Percentiles rank a stretch among this genome's conserved stretches.
Evolutionary conservation across 2,113 vertebrate genomes (phyloP).

Genomic region (Mungos mungo): DNA sequence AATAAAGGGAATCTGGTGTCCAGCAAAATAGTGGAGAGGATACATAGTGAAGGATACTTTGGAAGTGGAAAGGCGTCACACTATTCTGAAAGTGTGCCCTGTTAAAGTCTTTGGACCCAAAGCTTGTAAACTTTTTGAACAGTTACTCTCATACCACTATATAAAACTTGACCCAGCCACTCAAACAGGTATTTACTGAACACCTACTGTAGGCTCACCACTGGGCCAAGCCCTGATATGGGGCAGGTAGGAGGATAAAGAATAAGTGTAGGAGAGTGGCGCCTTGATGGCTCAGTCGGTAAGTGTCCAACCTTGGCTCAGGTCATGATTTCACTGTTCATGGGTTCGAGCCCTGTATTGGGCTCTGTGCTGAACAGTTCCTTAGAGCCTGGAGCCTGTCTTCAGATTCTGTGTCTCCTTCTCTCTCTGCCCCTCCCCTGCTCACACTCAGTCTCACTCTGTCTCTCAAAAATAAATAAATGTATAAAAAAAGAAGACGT

Average conservation of each 20-base stretch:
- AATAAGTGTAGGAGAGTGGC: not conserved
- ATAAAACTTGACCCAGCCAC: conserved; percentile 32
- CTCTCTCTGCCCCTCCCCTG: too few relatives aligned
- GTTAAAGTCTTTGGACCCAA: not conserved
- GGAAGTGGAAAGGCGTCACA: conserved; percentile 8
- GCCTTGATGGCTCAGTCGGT: too few relatives aligned
- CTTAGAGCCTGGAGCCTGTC: too few relatives aligned
- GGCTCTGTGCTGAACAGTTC: too few relatives aligned
- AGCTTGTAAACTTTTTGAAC: conserved; percentile 1
- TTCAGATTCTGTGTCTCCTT: too few relatives aligned
- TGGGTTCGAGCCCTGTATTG: too few relatives aligned
- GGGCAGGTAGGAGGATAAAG: not conserved
- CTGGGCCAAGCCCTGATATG: not conserved
- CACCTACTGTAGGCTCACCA: not conserved
- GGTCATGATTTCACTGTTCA: too few relatives aligned
- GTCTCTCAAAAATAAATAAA: too few relatives aligned
- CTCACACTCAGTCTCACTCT: too few relatives aligned
- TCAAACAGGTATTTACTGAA: not conserved
- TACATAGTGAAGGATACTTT: conserved; percentile 37
- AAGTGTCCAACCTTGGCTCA: too few relatives aligned
- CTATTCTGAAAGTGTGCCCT: conserved; percentile 30
- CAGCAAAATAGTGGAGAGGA: not conserved
- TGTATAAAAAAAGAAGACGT: not conserved
- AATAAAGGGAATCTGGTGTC: conserved; percentile 27
- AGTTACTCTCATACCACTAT: not conserved